Evolutionary conservation across 2,888 invertebrate genomes (phyloP).

Genomic region (Melinaea menophilus): DNA sequence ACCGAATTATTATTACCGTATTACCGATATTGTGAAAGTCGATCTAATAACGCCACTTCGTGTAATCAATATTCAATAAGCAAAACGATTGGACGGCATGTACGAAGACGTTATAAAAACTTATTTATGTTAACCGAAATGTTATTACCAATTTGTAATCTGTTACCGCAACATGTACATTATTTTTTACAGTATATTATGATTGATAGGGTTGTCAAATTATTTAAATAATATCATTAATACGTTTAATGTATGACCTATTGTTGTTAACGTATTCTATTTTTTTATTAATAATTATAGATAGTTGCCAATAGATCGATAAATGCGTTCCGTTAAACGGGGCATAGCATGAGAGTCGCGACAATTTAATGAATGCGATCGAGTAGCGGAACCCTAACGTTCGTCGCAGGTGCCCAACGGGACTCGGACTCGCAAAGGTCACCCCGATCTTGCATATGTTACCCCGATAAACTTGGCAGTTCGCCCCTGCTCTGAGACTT

Average conservation of each 20-base stretch:
- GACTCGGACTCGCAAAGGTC: constrained; percentile 67
- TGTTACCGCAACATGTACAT: not conserved
- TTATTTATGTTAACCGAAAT: constrained; percentile 15
- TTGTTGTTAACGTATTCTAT: too few relatives aligned
- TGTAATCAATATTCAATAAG: constrained; percentile 29
- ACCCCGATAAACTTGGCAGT: constrained; percentile 31
- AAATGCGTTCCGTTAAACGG: constrained; percentile 29
- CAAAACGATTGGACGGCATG: constrained; percentile 10
- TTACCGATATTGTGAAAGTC: constrained; percentile 17
- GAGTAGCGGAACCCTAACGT: constrained; percentile 60
- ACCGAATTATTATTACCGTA: constrained; percentile 21
- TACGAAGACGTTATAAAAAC: constrained; percentile 8
- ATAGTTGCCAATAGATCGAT: constrained; percentile 15
- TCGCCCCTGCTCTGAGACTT: constrained; percentile 17
- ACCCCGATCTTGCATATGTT: constrained; percentile 36
- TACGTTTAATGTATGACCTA: too few relatives aligned
- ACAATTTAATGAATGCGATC: constrained; percentile 32
- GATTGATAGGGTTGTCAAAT: not conserved
- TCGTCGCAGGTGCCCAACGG: constrained; percentile 48
- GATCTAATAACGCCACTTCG: constrained; percentile 12
- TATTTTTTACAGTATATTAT: not conserved
- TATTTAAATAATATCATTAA: too few relatives aligned
- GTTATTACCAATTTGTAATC: constrained; percentile 3
- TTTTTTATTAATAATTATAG: constrained; percentile 8
- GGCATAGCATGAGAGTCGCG: constrained; percentile 21